A percentile compares a stretch with the other conserved stretches of the same genome.
phyloP scores from a whole-genome alignment of 2,888 invertebrate species.

The Xiphydria camelus region DNA sequence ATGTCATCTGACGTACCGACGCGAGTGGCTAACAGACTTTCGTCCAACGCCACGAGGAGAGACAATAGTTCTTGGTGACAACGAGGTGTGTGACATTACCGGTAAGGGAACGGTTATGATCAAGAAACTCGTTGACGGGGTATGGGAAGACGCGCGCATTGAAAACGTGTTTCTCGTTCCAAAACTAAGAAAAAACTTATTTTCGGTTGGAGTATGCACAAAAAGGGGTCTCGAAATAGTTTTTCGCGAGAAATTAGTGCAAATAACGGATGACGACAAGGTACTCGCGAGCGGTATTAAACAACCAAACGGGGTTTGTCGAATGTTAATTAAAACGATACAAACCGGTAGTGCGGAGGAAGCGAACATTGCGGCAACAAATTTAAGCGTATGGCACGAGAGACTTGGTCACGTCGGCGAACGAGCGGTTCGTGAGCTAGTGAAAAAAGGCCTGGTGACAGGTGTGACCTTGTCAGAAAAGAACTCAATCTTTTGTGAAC shows the following conservation, averaged over 20 bases:
- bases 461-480: constrained; percentile 22
- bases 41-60: constrained; percentile 9
- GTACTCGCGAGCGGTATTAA: constrained; percentile 18
- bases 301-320: constrained; percentile 30
- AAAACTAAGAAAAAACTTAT: constrained; percentile 40
- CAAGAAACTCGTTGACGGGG: constrained; percentile 26
- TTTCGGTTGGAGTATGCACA: constrained; percentile 42
- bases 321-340: constrained; percentile 22
- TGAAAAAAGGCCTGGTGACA: constrained; percentile 16
- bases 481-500: constrained; percentile 24
- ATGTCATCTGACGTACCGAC: constrained; percentile 26
- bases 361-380: constrained; percentile 18
- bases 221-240: constrained; percentile 27
- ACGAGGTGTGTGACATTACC: constrained; percentile 24
- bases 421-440: constrained; percentile 24
- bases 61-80: constrained; percentile 23
- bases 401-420: constrained; percentile 32
- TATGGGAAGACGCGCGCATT: constrained; percentile 29
- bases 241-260: constrained; percentile 26
- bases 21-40: constrained; percentile 22
- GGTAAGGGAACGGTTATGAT: constrained; percentile 32
- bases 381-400: constrained; percentile 32
- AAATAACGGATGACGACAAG: constrained; percentile 19
- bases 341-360: constrained; percentile 6
- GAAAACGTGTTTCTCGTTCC: constrained; percentile 41